Percentiles rank a stretch among this genome's conserved stretches.
Evolutionary conservation across 2,888 invertebrate genomes (phyloP).

Genomic region (Eupithecia tripunctaria): DNA sequence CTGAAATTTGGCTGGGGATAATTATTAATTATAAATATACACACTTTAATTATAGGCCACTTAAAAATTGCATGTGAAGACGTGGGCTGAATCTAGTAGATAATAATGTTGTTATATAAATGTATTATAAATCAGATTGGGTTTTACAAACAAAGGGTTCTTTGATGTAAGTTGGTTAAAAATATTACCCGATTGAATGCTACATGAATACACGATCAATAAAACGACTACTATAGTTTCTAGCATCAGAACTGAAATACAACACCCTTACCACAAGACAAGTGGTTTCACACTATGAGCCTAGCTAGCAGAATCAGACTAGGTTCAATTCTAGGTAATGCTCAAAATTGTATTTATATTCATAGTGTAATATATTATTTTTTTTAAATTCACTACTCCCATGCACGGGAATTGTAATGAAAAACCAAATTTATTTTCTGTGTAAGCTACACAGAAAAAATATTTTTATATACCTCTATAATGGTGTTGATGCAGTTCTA

Average conservation of each 20-base stretch:
- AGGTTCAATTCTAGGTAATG: not conserved
- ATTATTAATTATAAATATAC: too few species aligned
- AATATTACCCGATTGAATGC: not conserved
- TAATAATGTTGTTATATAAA: not conserved
- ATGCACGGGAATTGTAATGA: too few species aligned
- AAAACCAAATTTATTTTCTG: too few species aligned
- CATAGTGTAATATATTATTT: not conserved
- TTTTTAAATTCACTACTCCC: too few species aligned
- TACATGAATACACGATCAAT: too few species aligned
- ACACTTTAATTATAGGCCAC: too few species aligned
- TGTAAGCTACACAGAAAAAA: too few species aligned
- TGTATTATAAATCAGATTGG: not conserved
- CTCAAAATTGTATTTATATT: not conserved
- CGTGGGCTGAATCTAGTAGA: too few species aligned
- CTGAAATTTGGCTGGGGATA: too few species aligned
- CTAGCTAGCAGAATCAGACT: not conserved
- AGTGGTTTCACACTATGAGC: constrained; percentile 11
- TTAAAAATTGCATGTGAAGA: too few species aligned
- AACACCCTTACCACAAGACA: constrained; percentile 11
- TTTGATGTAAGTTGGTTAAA: not conserved
- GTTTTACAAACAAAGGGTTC: not conserved
- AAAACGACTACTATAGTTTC: not conserved
- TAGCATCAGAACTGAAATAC: not conserved
- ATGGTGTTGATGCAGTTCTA: too few species aligned
- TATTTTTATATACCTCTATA: too few species aligned